Base-by-base conservation (phyloP, 2,113 vertebrate species). In the Scortum barcoo region DNA sequence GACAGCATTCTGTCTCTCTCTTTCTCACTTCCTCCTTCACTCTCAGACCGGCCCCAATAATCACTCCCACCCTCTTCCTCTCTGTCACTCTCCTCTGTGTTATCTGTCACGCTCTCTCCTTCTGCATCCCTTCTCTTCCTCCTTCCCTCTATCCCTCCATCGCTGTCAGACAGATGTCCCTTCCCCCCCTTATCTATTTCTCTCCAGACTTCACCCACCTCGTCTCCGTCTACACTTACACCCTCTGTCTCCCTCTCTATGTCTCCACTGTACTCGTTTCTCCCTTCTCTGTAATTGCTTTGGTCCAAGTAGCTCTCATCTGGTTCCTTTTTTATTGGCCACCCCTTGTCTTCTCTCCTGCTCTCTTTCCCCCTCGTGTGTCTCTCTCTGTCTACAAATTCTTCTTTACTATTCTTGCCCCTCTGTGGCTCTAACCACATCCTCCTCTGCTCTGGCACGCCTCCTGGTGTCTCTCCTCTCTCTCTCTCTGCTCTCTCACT, bases 401-500 rank as follows among this genome's bases (percentile, higher is more conserved):
- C 68, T 0, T 86, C 86, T 75, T 77, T 84, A 62, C 76, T 91
- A 60, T 80, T 80, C 50, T 71, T 92, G 56, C 61, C 83, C 63
- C 82, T 86, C 73, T 85, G 88, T 56, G 95, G 95, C 63, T 94
- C 89, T 86, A 95, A 92, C 95, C 95, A 95, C 94, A 93, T 93
- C 90, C 86, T 93, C 48, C 79, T 90, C 58, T 61, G 82, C 73
- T 85, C 80, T 61, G 66, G 14, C 60, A 46, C 33, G 6, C 50
- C 19, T 44, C 24, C 71, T 22, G 24, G 17, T 60, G 8, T 57
- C 54, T 88, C 79, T 77, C 42, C 72, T 63, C 46, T 51, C 1
- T 86, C 81, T 38, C 42, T 78, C 33, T 90, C 83, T 33, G 22
- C 26, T 69, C 54, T 81, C 28, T 89, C 78, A 28, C 44, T 58